Conservation (phyloP, 2,888 invertebrate genomes). For the Caenorhabditis japonica region DNA sequence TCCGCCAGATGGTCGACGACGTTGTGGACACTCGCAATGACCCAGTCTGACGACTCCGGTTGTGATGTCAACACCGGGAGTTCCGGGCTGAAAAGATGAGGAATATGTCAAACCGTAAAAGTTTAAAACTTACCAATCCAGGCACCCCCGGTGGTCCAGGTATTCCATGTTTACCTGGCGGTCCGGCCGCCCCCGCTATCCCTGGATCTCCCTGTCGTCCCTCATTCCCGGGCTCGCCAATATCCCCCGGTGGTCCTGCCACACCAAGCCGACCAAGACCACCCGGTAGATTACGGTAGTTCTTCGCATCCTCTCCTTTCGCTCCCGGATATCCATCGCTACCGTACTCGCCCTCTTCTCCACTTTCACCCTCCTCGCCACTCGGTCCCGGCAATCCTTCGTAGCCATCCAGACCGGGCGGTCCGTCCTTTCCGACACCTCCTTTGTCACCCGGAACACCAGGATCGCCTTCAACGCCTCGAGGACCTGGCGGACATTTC, state of each 20-base stretch:
- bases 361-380: slow-evolving; percentile 30
- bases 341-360: slow-evolving; percentile 38
- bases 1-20: slow-evolving; percentile 21
- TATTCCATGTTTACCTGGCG: slow-evolving; percentile 42
- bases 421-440: slow-evolving; percentile 22
- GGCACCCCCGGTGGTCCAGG: slow-evolving; percentile 50
- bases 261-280: slow-evolving; percentile 27
- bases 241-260: slow-evolving; percentile 30
- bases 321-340: slow-evolving; percentile 36
- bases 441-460: slow-evolving; percentile 48
- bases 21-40: slow-evolving; percentile 42
- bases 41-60: slow-evolving; percentile 4
- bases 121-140: slow-evolving; percentile 15
- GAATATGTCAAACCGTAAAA: background rate
- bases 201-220: slow-evolving; percentile 27
- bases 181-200: slow-evolving; percentile 21
- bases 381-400: slow-evolving; percentile 43
- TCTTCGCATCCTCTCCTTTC: slow-evolving; percentile 26
- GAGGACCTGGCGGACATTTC: slow-evolving; percentile 45
- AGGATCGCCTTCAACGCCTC: slow-evolving; percentile 48
- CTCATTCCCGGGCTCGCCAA: slow-evolving; percentile 12
- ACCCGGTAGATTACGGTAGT: slow-evolving; percentile 27
- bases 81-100: slow-evolving; percentile 36
- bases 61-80: slow-evolving; percentile 14
- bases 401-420: slow-evolving; percentile 43